These are phyloP conservation scores for Paracanthobrama guichenoti DNA, from an alignment of 2,113 vertebrate species.

Conservation along the genomic window DNA sequence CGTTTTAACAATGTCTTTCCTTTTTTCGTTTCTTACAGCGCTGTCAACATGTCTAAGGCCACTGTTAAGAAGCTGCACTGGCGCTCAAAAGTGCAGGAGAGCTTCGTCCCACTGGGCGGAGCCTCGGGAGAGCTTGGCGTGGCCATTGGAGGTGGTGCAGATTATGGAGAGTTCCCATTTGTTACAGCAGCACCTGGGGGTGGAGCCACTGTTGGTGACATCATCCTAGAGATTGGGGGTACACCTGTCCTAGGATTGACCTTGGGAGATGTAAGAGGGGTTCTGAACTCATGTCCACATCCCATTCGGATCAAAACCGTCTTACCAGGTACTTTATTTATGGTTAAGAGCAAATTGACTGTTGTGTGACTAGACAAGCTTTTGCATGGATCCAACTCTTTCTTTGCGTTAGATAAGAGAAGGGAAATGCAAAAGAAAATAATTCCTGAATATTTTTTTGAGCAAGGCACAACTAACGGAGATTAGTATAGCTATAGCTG, in stretches of 20 bases:
- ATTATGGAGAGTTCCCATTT: conserved; percentile 82
- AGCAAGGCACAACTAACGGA: background rate
- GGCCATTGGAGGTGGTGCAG: conserved; percentile 77
- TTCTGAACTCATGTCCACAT: conserved; percentile 78
- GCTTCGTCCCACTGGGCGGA: conserved; percentile 75
- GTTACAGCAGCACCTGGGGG: conserved; percentile 77
- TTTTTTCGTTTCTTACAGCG: conserved; percentile 60
- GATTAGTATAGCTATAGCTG: background rate
- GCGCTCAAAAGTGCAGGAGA: conserved; percentile 79
- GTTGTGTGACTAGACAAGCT: too few species aligned
- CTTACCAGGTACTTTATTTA: conserved; percentile 73
- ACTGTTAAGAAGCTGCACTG: conserved; percentile 80
- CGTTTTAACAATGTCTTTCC: background rate
- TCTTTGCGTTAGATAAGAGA: background rate
- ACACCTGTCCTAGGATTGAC: conserved; percentile 81
- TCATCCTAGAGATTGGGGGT: conserved; percentile 79
- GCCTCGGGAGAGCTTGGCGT: conserved; percentile 74
- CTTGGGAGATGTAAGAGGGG: conserved; percentile 78
- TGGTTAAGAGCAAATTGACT: background rate
- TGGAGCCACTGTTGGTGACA: conserved; percentile 74
- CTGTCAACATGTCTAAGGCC: conserved; percentile 80
- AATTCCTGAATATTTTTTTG: background rate
- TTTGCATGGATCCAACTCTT: background rate
- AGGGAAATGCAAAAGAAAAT: background rate
- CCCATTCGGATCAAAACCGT: conserved; percentile 81